Conservation (phyloP, 1,140 invertebrate genomes). For the Tenebrio molitor region DNA sequence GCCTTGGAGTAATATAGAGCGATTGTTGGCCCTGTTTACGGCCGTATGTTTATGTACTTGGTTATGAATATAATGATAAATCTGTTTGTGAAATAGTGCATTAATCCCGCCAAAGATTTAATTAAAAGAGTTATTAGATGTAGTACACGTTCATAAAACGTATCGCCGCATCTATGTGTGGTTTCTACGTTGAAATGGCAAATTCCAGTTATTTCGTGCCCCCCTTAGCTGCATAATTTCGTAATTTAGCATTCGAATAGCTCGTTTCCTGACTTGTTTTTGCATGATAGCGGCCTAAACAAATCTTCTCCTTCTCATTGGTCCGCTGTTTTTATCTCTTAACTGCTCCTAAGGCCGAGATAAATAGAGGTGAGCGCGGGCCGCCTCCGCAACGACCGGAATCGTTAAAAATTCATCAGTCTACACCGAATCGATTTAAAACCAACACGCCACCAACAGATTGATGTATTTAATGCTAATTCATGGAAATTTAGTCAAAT, state of each 20-base stretch:
- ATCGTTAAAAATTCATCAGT: conserved; percentile 24
- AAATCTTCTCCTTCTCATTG: conserved; percentile 50
- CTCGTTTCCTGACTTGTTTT: conserved; percentile 50
- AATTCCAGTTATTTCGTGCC: conserved; percentile 36
- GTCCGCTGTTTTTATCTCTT: conserved; percentile 46
- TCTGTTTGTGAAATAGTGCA: not conserved
- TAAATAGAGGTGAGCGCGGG: conserved; percentile 45
- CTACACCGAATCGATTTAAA: conserved; percentile 3
- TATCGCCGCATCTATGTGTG: conserved; percentile 15
- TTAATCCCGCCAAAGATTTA: not conserved
- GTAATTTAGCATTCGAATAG: conserved; percentile 50
- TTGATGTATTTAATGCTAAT: conserved; percentile 7
- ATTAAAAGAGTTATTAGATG: not conserved
- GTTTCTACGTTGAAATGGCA: conserved; percentile 26
- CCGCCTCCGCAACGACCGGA: conserved; percentile 14
- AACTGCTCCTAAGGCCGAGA: conserved; percentile 42
- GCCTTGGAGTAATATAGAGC: too few relatives aligned
- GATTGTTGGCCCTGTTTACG: too few relatives aligned
- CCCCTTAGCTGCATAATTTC: conserved; percentile 45
- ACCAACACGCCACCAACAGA: not conserved
- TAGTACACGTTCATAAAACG: conserved; percentile 9
- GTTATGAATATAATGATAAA: too few relatives aligned
- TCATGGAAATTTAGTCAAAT: conserved; percentile 32
- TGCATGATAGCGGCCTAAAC: conserved; percentile 47
- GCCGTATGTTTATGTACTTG: too few relatives aligned